Base-by-base conservation (phyloP, 2,888 invertebrate species). In the Papilio elwesi region DNA sequence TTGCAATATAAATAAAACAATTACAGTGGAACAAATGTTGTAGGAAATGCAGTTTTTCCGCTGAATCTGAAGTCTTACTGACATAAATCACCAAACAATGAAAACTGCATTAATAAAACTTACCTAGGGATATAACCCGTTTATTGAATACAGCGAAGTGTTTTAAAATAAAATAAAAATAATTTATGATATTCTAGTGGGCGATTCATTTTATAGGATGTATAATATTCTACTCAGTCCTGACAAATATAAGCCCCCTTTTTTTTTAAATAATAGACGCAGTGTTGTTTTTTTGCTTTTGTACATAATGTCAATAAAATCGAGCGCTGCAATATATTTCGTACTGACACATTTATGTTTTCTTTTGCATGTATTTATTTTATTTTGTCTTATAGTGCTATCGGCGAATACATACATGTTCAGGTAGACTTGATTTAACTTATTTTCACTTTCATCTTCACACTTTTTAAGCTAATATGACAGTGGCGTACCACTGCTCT, bases 171-270 rank as follows among this genome's bases (percentile, higher is more conserved):
- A n/a, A 59, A 59, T 26, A 57, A 57, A 36, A 57, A 57, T n/a
- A n/a, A n/a, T n/a, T 59, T 38, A 59, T n/a, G 36, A 59, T 59
- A 59, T 38, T 59, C 59, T 59, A 59, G 59, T 38, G 59, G n/a
- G n/a, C 59, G 11, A 13, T 59, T 59, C 36, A 38, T 59, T 59
- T 59, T 59, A 59, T 59, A 59, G 38, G 59, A 38, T 59, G 38
- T 59, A 38, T 38, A 36, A 59, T 59, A 59, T 59, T 59, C n/a
- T 38, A 38, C 38, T n/a, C 36, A n/a, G 38, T 13, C 13, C 36
- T 38, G 36, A 59, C 38, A 59, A 59, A 59, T 59, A 59, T 26
- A n/a, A 38, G 9, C 9, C 59, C 36, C 1, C n/a, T n/a, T n/a
- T n/a, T 59, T 38, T 38, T 59, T 59, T 8, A 59, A 57, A 38